These are phyloP conservation scores for Cataglyphis hispanica DNA, from an alignment of 1,140 invertebrate genomes.

Conservation along the genomic window DNA sequence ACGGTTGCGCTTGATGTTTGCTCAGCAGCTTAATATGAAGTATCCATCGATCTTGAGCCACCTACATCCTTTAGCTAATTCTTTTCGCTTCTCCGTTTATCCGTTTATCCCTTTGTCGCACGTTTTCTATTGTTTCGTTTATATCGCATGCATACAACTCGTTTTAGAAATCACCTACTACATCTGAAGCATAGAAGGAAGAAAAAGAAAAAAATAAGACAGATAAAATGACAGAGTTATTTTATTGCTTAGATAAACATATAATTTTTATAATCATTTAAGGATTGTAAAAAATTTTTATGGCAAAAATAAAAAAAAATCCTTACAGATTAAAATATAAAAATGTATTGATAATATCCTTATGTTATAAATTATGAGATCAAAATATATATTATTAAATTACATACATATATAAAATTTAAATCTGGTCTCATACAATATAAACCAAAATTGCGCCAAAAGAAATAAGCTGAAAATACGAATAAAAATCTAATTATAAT, in stretches of 20 bases:
- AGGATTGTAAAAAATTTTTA: neutral
- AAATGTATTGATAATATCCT: neutral
- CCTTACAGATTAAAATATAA: no score
- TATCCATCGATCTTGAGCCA: neutral
- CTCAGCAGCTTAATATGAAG: neutral
- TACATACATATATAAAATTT: neutral
- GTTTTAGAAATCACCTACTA: neutral
- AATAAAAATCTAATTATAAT: neutral
- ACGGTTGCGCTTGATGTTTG: constrained; percentile 29
- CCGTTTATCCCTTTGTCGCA: neutral
- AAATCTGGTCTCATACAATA: neutral
- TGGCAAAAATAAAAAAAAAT: no score
- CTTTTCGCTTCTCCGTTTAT: constrained; percentile 6
- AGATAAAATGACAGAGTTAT: neutral
- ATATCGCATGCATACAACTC: neutral
- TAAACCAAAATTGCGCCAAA: neutral
- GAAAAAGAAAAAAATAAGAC: neutral
- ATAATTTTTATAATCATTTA: neutral
- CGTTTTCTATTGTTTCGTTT: neutral
- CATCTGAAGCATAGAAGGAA: neutral
- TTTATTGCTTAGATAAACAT: neutral
- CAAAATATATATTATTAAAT: neutral
- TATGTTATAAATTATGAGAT: neutral
- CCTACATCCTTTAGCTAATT: neutral
- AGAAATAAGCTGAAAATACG: neutral